These are phyloP conservation scores for Eumeta japonica DNA, from an alignment of 1,140 invertebrate genomes.

Conservation along the genomic window DNA sequence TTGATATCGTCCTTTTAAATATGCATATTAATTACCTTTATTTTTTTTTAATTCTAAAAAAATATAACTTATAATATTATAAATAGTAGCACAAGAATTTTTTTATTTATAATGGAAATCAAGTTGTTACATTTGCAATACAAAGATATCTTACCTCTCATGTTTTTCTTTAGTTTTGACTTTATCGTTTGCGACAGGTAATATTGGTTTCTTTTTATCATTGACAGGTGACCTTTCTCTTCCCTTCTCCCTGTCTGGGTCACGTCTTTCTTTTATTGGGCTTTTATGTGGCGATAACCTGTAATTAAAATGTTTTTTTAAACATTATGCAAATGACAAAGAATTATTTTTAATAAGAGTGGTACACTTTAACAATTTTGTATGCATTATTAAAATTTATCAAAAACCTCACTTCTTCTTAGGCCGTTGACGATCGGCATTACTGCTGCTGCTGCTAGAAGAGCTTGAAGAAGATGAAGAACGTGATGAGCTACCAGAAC, in stretches of 20 bases:
- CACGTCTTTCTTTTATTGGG: conserved; percentile 53
- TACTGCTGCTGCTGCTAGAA: conserved; percentile 61
- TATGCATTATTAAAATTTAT: conserved; percentile 1
- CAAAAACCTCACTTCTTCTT: conserved; percentile 60
- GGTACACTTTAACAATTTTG: conserved; percentile 2
- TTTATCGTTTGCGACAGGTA: conserved; percentile 57
- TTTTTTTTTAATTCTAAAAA: no score
- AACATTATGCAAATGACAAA: neutral
- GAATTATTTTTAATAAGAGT: conserved; percentile 1
- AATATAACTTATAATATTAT: no score
- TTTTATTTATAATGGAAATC: no score
- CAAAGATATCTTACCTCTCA: conserved; percentile 2
- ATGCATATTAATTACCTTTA: no score
- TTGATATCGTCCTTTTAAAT: no score
- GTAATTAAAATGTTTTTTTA: conserved; percentile 11
- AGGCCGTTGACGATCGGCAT: conserved; percentile 59
- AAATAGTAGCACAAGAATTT: no score
- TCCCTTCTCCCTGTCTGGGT: conserved; percentile 53
- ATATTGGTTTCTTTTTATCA: conserved; percentile 47
- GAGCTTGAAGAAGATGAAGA: conserved; percentile 62
- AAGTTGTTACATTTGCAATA: no score
- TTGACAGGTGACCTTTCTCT: conserved; percentile 52
- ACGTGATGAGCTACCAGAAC: conserved; percentile 66
- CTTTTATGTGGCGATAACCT: conserved; percentile 51
- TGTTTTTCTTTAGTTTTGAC: conserved; percentile 24